Evolutionary conservation across 2,888 invertebrate species (phyloP), one percentile per base, ranked within the genome.

Genomic region (Scrobipalpa atriplicella): DNA sequence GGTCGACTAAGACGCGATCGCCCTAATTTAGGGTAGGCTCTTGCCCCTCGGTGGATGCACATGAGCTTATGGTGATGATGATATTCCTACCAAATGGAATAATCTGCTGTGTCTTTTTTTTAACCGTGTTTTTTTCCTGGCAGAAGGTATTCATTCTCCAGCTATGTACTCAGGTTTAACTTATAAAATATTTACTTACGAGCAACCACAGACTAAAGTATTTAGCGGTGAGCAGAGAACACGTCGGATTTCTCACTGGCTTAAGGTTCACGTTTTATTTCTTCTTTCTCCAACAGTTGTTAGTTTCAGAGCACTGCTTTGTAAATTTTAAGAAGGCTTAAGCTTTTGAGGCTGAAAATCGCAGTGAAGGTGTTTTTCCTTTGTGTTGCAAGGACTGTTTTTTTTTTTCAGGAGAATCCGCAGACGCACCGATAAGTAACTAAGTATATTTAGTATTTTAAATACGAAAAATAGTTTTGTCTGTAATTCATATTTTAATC

Each of bases 121-220:
- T n/a, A n/a, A n/a, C n/a, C n/a, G n/a, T n/a, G n/a, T n/a, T n/a
- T n/a, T n/a, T n/a, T n/a, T n/a, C n/a, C n/a, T n/a, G n/a, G n/a
- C n/a, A n/a, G n/a, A n/a, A 52, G 18, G 18, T 18, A 10, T 54
- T 18, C 21, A 29, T 36, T 38, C n/a, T 58, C 38, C 16, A 16
- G n/a, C 13, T 10, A 2, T 38, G 9, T 38, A 13, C 38, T 58
- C 58, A 58, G 16, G 58, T 73, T 67, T 70, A 75, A 73, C 73
- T 76, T 81, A 81, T 86, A 85, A 83, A 86, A 83, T 84, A 86
- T 85, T 84, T 82, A 85, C 81, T 73, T 81, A 85, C 81, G 72
- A 75, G 76, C 75, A 70, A 75, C 77, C 77, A 80, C 76, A 78
- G 80, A 78, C 75, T 80, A 77, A 82, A 81, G 79, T 84, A 84